A percentile compares a stretch with the other conserved stretches of the same genome.
Conservation (phyloP, 2,797 vertebrate genomes). For the Gephyroberyx darwinii region DNA sequence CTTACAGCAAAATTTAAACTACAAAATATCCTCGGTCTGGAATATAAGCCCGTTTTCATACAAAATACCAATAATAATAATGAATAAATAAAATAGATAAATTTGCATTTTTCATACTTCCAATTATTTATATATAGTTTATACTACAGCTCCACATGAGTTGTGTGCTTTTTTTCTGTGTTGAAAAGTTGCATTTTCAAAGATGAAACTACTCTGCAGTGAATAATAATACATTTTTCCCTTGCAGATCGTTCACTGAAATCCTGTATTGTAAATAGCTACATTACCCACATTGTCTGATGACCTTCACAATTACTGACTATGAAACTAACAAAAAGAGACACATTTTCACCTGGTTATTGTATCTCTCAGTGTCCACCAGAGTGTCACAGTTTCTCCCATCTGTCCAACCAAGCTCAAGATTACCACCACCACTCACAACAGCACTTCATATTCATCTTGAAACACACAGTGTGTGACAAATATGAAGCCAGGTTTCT, state of each 20-base stretch:
- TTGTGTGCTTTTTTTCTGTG: neutral
- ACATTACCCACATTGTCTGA: too few relatives aligned
- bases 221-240: slow-evolving; percentile 35
- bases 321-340: neutral
- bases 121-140: too few relatives aligned
- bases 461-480: neutral
- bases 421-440: neutral
- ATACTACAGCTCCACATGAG: too few relatives aligned
- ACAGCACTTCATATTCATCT: neutral
- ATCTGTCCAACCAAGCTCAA: neutral
- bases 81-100: neutral
- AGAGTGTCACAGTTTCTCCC: neutral
- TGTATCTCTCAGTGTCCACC: neutral
- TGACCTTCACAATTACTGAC: too few relatives aligned
- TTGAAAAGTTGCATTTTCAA: neutral
- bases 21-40: too few relatives aligned
- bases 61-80: neutral
- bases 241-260: too few relatives aligned
- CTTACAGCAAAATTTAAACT: too few relatives aligned
- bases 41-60: too few relatives aligned
- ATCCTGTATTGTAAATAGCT: too few relatives aligned
- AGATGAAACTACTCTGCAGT: slow-evolving; percentile 26
- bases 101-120: neutral
- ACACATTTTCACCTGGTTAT: neutral
- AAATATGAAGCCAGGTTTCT: neutral